Base-by-base conservation (phyloP, 92 coral and sea anemone genomes). In the Galaxea fascicularis region DNA sequence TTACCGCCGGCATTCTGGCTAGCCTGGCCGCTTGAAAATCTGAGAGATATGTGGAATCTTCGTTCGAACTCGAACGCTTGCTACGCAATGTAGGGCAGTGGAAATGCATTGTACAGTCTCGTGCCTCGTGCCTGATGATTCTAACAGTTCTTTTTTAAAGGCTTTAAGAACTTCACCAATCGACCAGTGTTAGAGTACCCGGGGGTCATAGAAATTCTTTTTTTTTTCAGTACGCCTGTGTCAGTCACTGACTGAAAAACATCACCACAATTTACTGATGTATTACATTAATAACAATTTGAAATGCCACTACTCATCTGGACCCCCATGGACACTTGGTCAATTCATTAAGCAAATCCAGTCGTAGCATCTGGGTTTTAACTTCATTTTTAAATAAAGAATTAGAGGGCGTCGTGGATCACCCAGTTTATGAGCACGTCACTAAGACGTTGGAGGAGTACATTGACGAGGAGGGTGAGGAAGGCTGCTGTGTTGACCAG, bases 291-390 rank as follows among this genome's bases (percentile, higher is more conserved):
- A 25, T 18, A 59, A 18, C 20, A 59, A 59, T 59, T 18, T 59
- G 66, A 59, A 59, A 59, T 59, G 66, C 66, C 66, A 59, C 24
- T 59, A 7, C 66, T 59, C 66, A 59, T 59, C 66, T 59, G 66
- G 66, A 59, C 66, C 66, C 66, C 66, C 21, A n/a, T 59, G 27
- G 66, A 64, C 30, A 64, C 30, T 22, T 64, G 30, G 41, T 22
- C 70, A 4, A 64, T 22, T 4, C 70, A 22, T 64, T n/a, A 39
- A 70, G 24, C 35, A 39, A 39, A 7, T 70, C 20, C 53, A 35
- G 74, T 35, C 49, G 20, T 17, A 70, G 53, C 53, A 70, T 70
- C 52, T 70, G 74, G 74, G 53, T 70, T 35, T n/a, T 70, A 35
- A 70, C 74, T 70, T 30, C 74, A 14, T 70, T 70, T 45, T 35